phyloP scores from a whole-genome alignment of 1,140 invertebrate species.

The Drosophila virilis region DNA sequence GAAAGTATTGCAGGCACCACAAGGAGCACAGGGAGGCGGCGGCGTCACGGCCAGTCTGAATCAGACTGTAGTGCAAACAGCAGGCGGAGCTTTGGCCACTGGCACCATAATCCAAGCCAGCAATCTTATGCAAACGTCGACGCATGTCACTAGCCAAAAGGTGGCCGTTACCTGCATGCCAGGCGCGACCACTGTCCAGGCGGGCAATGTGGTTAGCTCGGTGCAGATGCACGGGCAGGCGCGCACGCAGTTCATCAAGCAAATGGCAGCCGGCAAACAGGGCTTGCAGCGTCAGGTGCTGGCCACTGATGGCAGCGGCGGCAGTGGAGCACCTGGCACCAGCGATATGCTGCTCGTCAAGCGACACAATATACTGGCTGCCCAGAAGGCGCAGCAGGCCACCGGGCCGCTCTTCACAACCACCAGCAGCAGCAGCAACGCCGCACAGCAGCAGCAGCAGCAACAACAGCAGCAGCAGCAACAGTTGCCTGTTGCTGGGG shows the following conservation, averaged over 20 bases:
- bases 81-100: constrained; percentile 58
- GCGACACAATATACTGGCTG: constrained; percentile 86
- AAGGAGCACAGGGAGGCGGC: constrained; percentile 25
- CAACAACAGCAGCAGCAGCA: constrained; percentile 33
- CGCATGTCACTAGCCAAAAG: constrained; percentile 80
- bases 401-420: constrained; percentile 80
- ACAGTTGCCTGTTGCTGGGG: constrained; percentile 33
- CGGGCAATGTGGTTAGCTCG: constrained; percentile 71
- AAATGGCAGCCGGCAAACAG: constrained; percentile 83
- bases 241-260: constrained; percentile 83
- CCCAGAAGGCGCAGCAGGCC: constrained; percentile 85
- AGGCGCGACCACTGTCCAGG: constrained; percentile 53
- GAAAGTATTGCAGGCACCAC: constrained; percentile 78
- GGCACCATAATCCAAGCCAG: constrained; percentile 75
- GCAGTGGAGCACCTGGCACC: constrained; percentile 32
- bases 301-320: constrained; percentile 86
- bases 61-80: constrained; percentile 68
- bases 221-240: constrained; percentile 74
- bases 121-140: constrained; percentile 60
- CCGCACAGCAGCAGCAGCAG: constrained; percentile 28
- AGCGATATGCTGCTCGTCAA: constrained; percentile 90
- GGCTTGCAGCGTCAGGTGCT: constrained; percentile 86
- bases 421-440: constrained; percentile 36
- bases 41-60: constrained; percentile 39
- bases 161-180: constrained; percentile 80